Conservation (phyloP, 1,140 invertebrate genomes). For the Apis cerana region DNA sequence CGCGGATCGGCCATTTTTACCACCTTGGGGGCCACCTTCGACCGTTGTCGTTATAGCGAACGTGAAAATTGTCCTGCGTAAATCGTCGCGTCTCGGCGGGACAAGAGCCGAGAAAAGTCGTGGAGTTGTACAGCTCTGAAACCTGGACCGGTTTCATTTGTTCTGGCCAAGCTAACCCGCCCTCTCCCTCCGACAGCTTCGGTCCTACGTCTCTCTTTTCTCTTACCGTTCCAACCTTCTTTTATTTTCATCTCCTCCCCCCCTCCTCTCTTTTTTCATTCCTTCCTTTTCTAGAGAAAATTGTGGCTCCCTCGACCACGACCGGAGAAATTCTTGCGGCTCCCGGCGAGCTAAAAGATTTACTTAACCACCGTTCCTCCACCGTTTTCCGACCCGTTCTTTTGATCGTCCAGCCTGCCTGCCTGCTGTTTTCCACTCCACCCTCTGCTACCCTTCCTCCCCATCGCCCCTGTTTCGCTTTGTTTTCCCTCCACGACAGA, state of each 20-base stretch:
- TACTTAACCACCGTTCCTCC: slow-evolving; percentile 36
- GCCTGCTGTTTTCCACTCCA: neutral
- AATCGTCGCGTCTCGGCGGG: slow-evolving; percentile 47
- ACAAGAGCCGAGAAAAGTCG: slow-evolving; percentile 45
- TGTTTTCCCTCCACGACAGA: slow-evolving; percentile 8
- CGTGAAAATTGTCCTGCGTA: slow-evolving; percentile 58
- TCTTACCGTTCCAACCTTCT: neutral
- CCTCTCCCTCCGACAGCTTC: no score
- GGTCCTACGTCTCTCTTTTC: slow-evolving; percentile 17
- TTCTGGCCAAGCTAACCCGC: slow-evolving; percentile 5
- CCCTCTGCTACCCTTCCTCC: no score
- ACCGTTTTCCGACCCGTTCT: slow-evolving; percentile 25
- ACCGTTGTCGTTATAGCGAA: slow-evolving; percentile 35
- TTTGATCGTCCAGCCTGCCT: slow-evolving; percentile 23
- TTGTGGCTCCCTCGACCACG: slow-evolving; percentile 13
- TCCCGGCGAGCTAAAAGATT: slow-evolving; percentile 34
- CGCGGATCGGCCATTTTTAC: slow-evolving; percentile 36
- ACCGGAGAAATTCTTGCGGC: slow-evolving; percentile 43
- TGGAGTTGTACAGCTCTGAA: neutral
- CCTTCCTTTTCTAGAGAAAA: slow-evolving; percentile 30
- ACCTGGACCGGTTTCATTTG: neutral
- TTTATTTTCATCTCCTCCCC: slow-evolving; percentile 16
- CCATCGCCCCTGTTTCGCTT: neutral
- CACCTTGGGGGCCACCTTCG: slow-evolving; percentile 29
- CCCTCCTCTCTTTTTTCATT: neutral